A percentile compares a stretch with the other conserved stretches of the same genome.
Evolutionary conservation across 2,888 invertebrate species (phyloP).

Genomic region (Drosophila antonietae): DNA sequence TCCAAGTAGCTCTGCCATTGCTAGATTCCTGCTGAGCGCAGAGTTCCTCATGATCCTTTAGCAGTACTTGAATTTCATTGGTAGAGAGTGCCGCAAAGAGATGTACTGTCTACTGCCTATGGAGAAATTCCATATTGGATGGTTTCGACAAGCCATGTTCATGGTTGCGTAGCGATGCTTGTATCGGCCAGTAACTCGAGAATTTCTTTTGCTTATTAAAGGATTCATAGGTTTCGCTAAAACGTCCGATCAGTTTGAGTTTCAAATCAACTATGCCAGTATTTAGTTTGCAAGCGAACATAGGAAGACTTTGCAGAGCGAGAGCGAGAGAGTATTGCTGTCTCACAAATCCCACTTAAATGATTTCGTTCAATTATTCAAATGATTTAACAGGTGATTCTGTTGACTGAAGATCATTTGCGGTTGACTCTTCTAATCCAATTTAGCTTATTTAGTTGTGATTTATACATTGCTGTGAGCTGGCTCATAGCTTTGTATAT

Average conservation of each 20-base stretch:
- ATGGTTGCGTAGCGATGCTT: neutral
- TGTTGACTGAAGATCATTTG: neutral
- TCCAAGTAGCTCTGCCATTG: no score
- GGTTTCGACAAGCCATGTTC: neutral
- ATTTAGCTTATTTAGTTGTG: neutral
- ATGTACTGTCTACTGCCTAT: no score
- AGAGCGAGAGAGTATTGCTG: no score
- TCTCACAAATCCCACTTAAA: no score
- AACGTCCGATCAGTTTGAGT: neutral
- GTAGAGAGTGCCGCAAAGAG: no score
- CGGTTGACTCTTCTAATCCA: neutral
- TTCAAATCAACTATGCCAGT: no score
- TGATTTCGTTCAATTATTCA: neutral
- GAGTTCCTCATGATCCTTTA: no score
- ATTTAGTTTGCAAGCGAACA: neutral
- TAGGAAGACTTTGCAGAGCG: neutral
- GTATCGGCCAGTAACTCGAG: rapidly evolving
- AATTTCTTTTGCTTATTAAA: rapidly evolving
- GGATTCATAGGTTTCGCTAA: neutral
- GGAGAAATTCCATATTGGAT: neutral
- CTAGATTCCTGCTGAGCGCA: no score
- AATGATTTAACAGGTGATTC: neutral
- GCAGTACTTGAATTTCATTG: no score
- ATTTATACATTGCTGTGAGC: no score
- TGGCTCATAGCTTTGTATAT: no score